Conservation (phyloP, 30 jellyfish, hydroid and myxozoan species). For the Cassiopea xamachana region DNA sequence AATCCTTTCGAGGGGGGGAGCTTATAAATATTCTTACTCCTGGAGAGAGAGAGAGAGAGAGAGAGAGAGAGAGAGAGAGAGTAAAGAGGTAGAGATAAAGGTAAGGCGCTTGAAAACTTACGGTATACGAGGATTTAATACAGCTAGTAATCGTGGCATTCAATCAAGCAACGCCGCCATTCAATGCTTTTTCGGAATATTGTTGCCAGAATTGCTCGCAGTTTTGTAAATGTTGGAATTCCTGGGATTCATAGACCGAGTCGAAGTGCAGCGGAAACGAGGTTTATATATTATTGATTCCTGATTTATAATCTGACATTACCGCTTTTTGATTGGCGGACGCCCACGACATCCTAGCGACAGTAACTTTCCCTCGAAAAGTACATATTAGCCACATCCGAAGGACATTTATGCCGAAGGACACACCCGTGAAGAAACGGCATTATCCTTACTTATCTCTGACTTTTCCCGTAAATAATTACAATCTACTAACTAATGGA, state of each 20-base stretch:
- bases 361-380: background rate
- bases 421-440: background rate
- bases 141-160: background rate
- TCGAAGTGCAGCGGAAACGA: constrained; percentile 2
- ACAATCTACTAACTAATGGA: no score
- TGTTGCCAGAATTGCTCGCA: background rate
- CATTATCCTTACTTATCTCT: no score
- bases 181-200: background rate
- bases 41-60: no score
- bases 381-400: background rate
- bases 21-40: no score
- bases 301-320: background rate
- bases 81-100: background rate
- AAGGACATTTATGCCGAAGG: background rate
- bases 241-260: constrained; percentile 1
- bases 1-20: no score
- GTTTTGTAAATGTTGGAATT: background rate
- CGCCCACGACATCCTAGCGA: background rate
- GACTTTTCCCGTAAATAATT: no score
- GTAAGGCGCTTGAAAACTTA: background rate
- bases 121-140: no score
- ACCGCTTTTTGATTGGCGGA: constrained; percentile 5
- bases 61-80: background rate
- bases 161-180: background rate
- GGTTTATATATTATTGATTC: constrained; percentile 1